Evolutionary conservation across 1,140 invertebrate species (phyloP).

Genomic region (Arctopsyche grandis): DNA sequence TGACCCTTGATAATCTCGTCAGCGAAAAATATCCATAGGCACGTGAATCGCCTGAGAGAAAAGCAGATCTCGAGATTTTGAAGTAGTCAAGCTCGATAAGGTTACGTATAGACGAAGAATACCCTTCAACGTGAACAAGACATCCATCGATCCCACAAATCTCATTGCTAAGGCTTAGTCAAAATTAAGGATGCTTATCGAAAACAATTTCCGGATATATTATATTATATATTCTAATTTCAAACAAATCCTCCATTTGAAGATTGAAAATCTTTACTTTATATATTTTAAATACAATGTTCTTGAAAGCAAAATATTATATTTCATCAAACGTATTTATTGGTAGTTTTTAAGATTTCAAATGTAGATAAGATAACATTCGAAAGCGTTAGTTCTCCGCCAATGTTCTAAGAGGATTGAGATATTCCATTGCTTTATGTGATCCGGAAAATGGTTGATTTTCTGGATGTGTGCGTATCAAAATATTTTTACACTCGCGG

Average conservation of each 20-base stretch:
- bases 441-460: not conserved
- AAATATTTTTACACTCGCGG: not conserved
- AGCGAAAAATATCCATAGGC: conserved; percentile 17
- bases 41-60: not conserved
- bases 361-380: no score
- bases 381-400: no score
- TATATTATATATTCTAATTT: not conserved
- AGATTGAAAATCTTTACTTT: no score
- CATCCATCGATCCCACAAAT: not conserved
- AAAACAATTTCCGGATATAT: not conserved
- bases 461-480: not conserved
- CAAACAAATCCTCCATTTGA: no score
- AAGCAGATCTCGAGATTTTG: not conserved
- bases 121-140: not conserved
- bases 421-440: no score
- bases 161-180: not conserved
- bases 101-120: not conserved
- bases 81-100: conserved; percentile 11
- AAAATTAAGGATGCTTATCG: conserved; percentile 1
- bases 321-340: no score
- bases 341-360: no score
- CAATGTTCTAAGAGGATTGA: no score
- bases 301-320: no score
- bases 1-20: conserved; percentile 25
- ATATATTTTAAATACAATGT: no score